Percentiles rank a stretch among this genome's conserved stretches.
These are phyloP conservation scores for Beroe forskalii DNA, from an alignment of 37 sponge, comb jelly and placozoan species.

Conservation along the genomic window DNA sequence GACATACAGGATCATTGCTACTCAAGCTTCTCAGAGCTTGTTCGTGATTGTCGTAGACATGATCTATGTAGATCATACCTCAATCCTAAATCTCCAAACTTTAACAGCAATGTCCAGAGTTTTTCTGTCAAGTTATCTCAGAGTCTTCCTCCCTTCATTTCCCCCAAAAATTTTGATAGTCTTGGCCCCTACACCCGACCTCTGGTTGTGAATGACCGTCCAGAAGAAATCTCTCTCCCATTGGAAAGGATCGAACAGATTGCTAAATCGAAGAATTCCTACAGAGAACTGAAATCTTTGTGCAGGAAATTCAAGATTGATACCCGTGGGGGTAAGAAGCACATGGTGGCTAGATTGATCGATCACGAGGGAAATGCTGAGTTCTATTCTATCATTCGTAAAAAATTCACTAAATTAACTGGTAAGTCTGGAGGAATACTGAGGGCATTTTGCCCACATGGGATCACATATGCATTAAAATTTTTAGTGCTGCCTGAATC, in stretches of 20 bases:
- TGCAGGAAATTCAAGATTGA: slow-evolving; percentile 29
- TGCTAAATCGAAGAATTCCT: neutral
- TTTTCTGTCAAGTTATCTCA: neutral
- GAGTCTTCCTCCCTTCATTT: neutral
- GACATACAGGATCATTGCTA: neutral
- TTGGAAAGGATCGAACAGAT: slow-evolving; percentile 8
- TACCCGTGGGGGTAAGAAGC: slow-evolving; percentile 20
- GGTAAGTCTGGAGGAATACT: slow-evolving; percentile 42
- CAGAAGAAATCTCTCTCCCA: slow-evolving; percentile 8
- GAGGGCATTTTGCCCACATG: slow-evolving; percentile 31
- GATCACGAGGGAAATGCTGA: slow-evolving; percentile 1
- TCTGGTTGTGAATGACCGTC: neutral
- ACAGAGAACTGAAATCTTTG: neutral
- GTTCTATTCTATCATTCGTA: slow-evolving; percentile 18
- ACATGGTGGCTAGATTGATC: slow-evolving; percentile 4
- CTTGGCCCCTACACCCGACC: neutral
- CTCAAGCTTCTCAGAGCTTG: neutral
- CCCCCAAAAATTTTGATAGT: slow-evolving; percentile 12
- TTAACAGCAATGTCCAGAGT: neutral
- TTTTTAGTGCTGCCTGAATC: neutral
- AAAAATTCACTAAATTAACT: slow-evolving; percentile 1
- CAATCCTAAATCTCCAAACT: slow-evolving; percentile 3
- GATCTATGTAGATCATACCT: slow-evolving; percentile 17
- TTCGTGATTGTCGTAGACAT: neutral
- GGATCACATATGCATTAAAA: neutral